phyloP scores from a whole-genome alignment of 2,797 vertebrate species.

The Danio tinwini region DNA sequence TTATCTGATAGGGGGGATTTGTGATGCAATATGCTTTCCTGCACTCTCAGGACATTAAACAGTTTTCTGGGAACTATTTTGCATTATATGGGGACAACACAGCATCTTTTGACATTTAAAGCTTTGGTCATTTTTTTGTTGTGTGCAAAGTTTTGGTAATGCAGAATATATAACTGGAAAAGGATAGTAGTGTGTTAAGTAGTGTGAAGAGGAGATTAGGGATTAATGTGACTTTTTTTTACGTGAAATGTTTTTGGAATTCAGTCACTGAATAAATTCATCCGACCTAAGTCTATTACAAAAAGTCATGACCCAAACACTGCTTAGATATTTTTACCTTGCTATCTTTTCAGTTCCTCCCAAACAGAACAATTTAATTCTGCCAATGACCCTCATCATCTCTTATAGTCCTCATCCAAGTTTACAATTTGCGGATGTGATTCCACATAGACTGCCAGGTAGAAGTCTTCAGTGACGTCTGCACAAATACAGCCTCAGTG shows the following conservation, averaged over 20 bases:
- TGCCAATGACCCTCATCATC: neutral
- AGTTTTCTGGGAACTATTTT: conserved; percentile 2
- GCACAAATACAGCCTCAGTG: too few species aligned
- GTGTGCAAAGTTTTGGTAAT: neutral
- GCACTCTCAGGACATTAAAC: neutral
- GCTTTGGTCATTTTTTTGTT: neutral
- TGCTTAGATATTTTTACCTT: neutral
- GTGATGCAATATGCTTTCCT: conserved; percentile 17
- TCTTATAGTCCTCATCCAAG: neutral
- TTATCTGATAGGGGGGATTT: conserved; percentile 17
- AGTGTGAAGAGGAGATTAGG: neutral
- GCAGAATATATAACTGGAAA: neutral
- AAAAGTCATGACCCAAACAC: neutral
- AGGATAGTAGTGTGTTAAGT: neutral
- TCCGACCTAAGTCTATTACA: neutral
- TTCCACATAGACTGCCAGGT: neutral
- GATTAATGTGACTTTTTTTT: neutral
- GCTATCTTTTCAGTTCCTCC: neutral
- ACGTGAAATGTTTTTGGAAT: too few species aligned
- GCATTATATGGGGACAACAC: neutral
- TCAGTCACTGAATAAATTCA: neutral
- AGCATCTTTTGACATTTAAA: conserved; percentile 10
- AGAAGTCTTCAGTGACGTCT: neutral
- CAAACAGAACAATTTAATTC: neutral
- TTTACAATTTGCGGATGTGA: neutral